phyloP scores from a whole-genome alignment of 2,888 invertebrate genomes.

The Tyria jacobaeae region DNA sequence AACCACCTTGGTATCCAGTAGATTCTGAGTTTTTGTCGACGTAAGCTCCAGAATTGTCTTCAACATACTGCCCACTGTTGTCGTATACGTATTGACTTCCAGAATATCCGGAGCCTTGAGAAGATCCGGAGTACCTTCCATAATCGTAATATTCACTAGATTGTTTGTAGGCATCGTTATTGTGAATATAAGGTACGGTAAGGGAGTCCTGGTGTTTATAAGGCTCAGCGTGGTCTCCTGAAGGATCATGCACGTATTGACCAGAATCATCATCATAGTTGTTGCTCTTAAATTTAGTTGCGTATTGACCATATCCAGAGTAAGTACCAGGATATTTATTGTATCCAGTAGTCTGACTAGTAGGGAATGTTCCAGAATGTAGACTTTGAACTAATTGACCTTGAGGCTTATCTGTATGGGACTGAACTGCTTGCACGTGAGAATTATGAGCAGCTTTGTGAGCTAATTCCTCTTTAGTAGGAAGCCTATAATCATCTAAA shows the following conservation, averaged over 20 bases:
- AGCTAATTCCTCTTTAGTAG: conserved; percentile 56
- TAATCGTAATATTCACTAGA: conserved; percentile 63
- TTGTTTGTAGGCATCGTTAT: conserved; percentile 66
- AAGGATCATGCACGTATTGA: conserved; percentile 80
- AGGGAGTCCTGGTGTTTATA: conserved; percentile 76
- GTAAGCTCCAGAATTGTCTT: conserved; percentile 67
- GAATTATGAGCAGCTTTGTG: conserved; percentile 33
- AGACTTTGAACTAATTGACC: conserved; percentile 16
- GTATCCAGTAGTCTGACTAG: conserved; percentile 23
- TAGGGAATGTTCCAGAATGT: conserved; percentile 21
- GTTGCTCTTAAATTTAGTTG: conserved; percentile 54
- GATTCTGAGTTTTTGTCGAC: conserved; percentile 41
- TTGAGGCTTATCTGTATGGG: conserved; percentile 6
- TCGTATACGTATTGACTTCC: conserved; percentile 42
- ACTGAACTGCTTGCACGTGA: conserved; percentile 13
- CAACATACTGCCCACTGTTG: conserved; percentile 60
- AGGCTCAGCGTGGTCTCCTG: conserved; percentile 78
- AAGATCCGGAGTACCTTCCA: conserved; percentile 49
- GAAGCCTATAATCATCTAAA: conserved; percentile 78
- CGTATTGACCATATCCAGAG: conserved; percentile 39
- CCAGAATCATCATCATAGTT: conserved; percentile 73
- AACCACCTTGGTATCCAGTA: conserved; percentile 47
- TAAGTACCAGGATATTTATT: conserved; percentile 31
- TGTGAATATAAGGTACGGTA: conserved; percentile 71
- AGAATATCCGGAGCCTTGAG: conserved; percentile 3